Conservation (phyloP, 2,888 invertebrate species). For the Choreutis nemorana region DNA sequence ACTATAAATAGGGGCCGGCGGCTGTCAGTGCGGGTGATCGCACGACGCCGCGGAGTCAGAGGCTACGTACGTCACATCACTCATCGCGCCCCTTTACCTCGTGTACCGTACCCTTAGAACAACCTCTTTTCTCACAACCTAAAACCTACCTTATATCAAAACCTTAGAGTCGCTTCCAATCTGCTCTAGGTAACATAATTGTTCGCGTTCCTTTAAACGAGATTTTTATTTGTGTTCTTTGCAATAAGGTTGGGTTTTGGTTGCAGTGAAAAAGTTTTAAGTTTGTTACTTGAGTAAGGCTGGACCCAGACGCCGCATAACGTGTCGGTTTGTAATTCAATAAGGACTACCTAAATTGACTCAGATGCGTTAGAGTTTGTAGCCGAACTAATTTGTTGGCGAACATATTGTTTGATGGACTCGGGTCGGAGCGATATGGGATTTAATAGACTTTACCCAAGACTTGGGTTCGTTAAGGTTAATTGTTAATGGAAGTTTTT, state of each 20-base stretch:
- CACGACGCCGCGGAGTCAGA: constrained; percentile 38
- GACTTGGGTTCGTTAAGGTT: neutral
- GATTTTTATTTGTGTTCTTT: too few species aligned
- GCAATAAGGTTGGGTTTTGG: constrained; percentile 6
- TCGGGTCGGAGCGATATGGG: constrained; percentile 6
- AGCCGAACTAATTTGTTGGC: constrained; percentile 50
- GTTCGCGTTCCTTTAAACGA: too few species aligned
- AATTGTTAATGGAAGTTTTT: neutral
- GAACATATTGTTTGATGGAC: constrained; percentile 51
- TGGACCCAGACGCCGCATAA: constrained; percentile 30
- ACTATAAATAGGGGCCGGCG: constrained; percentile 27
- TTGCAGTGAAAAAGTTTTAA: constrained; percentile 12
- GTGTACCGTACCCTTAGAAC: constrained; percentile 24
- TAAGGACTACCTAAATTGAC: constrained; percentile 59
- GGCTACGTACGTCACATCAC: constrained; percentile 51
- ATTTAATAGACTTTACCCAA: neutral
- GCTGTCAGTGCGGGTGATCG: constrained; percentile 25
- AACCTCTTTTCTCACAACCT: constrained; percentile 13
- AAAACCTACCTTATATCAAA: constrained; percentile 19
- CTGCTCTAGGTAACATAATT: too few species aligned
- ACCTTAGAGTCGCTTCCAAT: too few species aligned
- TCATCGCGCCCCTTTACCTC: constrained; percentile 41
- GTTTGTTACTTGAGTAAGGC: constrained; percentile 21
- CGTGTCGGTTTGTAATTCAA: constrained; percentile 58
- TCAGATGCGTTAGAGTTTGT: constrained; percentile 52